Evolutionary conservation across 2,797 vertebrate genomes (phyloP).

Genomic region (Clarias pachynema): DNA sequence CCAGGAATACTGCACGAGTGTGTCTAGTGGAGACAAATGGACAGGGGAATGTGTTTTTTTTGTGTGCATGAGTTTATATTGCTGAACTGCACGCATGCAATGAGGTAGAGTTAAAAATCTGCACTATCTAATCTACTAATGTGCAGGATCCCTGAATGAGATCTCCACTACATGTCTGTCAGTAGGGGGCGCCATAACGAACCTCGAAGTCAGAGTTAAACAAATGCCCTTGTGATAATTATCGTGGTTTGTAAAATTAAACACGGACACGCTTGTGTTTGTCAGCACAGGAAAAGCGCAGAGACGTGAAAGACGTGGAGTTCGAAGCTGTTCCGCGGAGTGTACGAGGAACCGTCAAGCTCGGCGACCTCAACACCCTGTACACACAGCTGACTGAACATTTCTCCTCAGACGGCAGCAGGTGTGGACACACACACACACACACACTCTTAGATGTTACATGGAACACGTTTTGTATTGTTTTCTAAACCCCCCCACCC

Average conservation of each 20-base stretch:
- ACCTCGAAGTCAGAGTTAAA: not conserved
- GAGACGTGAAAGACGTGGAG: constrained; percentile 58
- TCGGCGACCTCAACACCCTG: constrained; percentile 62
- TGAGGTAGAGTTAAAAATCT: too few relatives aligned
- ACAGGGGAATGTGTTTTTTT: too few relatives aligned
- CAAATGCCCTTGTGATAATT: not conserved
- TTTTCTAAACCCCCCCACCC: not conserved
- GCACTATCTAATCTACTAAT: not conserved
- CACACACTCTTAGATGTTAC: not conserved
- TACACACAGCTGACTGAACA: constrained; percentile 66
- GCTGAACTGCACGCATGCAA: too few relatives aligned
- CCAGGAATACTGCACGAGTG: too few relatives aligned
- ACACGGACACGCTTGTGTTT: not conserved
- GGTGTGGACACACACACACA: constrained; percentile 53
- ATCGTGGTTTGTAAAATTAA: not conserved
- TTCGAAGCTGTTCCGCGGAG: constrained; percentile 58
- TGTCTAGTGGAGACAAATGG: too few relatives aligned
- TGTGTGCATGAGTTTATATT: too few relatives aligned
- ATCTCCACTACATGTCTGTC: not conserved
- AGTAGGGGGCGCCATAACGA: not conserved
- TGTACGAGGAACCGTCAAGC: constrained; percentile 61
- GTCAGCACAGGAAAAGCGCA: constrained; percentile 45
- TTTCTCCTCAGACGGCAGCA: constrained; percentile 55
- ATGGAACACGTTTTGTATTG: not conserved
- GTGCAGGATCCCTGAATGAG: not conserved